Evolutionary conservation across 2,113 vertebrate genomes (phyloP).

Genomic region (Mellivora capensis): DNA sequence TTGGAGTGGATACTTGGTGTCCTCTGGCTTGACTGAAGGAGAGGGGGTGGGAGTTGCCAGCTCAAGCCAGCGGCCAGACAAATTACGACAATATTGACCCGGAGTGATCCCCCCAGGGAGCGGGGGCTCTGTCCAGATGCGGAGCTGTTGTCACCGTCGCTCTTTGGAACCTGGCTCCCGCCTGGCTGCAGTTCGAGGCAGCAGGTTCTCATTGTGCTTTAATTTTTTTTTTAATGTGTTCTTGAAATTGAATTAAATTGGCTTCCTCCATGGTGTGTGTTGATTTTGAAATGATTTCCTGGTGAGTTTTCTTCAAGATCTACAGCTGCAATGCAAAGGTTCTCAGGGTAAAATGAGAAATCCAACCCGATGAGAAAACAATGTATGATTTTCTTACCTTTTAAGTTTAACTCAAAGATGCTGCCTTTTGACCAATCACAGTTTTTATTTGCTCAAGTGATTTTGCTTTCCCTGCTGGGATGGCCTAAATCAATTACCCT

Average conservation of each 20-base stretch:
- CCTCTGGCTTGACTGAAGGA: neutral
- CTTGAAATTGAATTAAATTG: constrained; percentile 58
- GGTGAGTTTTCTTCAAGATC: constrained; percentile 40
- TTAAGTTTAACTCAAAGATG: constrained; percentile 36
- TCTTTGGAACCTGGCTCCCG: neutral
- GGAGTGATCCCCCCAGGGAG: neutral
- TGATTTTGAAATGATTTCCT: constrained; percentile 70
- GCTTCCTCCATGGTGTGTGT: neutral
- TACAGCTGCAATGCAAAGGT: constrained; percentile 27
- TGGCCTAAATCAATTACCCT: constrained; percentile 37
- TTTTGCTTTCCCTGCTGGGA: constrained; percentile 48
- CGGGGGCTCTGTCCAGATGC: neutral
- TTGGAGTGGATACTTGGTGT: neutral
- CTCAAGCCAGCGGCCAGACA: neutral
- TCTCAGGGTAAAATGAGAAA: constrained; percentile 20
- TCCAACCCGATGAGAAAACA: neutral
- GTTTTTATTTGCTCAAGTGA: constrained; percentile 34
- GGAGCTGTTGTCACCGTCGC: neutral
- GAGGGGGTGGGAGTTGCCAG: fast-evolving
- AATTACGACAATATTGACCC: neutral
- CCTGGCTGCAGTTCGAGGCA: neutral
- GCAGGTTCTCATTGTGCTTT: constrained; percentile 38
- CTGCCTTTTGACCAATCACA: neutral
- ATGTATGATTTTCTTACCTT: neutral
- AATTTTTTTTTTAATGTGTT: neutral